Evolutionary conservation across 53 echinoderm and acorn worm species (phyloP).

Genomic region (Holothuria scabra): DNA sequence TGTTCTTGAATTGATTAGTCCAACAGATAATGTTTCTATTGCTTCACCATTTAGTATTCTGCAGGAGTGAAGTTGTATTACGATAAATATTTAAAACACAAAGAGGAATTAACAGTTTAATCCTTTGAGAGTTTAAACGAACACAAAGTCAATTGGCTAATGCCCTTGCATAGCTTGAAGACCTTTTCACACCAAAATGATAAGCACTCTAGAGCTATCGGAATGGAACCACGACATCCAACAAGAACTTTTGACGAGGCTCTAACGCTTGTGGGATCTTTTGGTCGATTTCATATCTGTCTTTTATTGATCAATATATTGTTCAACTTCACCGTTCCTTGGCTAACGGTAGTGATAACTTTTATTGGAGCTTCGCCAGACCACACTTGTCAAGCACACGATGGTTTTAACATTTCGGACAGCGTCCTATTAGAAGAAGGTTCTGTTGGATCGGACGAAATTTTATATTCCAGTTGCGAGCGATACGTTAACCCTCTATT

Average conservation of each 20-base stretch:
- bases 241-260: conserved; percentile 13
- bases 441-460: background rate
- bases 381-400: background rate
- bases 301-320: background rate
- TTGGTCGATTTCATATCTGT: background rate
- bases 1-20: no score
- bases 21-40: no score
- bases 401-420: background rate
- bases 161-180: no score
- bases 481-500: background rate
- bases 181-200: no score
- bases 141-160: no score
- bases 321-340: background rate
- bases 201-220: no score
- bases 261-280: conserved; percentile 10
- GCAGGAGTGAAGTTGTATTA: no score
- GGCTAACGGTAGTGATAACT: conserved; percentile 5
- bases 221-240: no score
- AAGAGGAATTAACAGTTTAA: no score
- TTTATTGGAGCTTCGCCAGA: conserved; percentile 24
- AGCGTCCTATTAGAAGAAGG: background rate
- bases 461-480: background rate
- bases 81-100: no score
- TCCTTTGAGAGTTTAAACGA: no score
- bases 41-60: no score